Evolutionary conservation across 2,888 invertebrate species (phyloP), one percentile per base, ranked within the genome.

Genomic region (Cryptophagus acutangulus): DNA sequence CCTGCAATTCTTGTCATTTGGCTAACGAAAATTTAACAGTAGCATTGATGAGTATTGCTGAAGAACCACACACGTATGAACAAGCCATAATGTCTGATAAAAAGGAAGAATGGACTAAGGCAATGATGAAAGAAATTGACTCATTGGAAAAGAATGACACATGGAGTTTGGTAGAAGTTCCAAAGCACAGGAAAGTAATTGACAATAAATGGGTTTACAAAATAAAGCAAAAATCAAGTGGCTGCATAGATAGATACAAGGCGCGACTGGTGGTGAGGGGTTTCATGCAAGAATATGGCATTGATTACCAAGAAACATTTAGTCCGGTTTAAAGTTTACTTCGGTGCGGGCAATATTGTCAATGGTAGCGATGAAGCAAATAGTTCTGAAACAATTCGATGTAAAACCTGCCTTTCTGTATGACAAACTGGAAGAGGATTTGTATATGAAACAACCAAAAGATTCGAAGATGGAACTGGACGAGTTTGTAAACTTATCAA

Each of bases 121-220:
- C 39, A 34, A 38, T 33, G 34, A 33, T 16, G 6, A 12, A 39
- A 24, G 18, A 38, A 38, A 36, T 38, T 20, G 33, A 34, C 8
- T 15, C 12, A 1, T 14, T 39, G 25, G 17, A 13, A 10, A 24
- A 39, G 16, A 36, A 17, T 14, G 12, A 36, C 24, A 39, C 39
- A 14, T 39, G 36, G 39, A 15, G 17, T 17, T 13, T 38, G 36
- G 35, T 37, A 12, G 20, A 17, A n/a, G 10, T 36, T 14, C 39
- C 39, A 10, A 17, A 20, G 15, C 12, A 39, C 20, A 18, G 17
- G 16, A 16, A 28, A 30, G 17, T 38, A 28, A 17, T 38, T 2
- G 38, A 38, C 28, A 34, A 33, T 13, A 38, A 38, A 17, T 38
- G 38, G 33, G 17, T 38, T 5, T 29, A 12, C 10, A 10, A 14